These are phyloP conservation scores for Heterodera carotae DNA, from an alignment of 1,140 invertebrate species.

Conservation along the genomic window DNA sequence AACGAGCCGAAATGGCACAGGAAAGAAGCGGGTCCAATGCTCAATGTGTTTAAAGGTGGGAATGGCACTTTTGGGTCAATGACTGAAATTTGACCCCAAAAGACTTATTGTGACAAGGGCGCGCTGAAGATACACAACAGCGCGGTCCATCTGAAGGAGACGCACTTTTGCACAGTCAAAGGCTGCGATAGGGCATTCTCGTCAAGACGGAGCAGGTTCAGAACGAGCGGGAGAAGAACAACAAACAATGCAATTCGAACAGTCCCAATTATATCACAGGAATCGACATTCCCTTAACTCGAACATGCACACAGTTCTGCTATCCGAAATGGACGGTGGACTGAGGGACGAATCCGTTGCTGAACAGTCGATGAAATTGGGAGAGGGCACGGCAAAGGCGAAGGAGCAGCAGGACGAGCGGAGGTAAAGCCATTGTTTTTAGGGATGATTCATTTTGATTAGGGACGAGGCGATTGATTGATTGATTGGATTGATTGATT, in stretches of 20 bases:
- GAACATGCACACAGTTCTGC: conserved; percentile 40
- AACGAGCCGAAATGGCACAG: conserved; percentile 14
- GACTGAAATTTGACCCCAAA: conserved; percentile 78
- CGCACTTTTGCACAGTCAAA: conserved; percentile 92
- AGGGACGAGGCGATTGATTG: no score
- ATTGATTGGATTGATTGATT: no score
- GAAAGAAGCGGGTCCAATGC: conserved; percentile 30
- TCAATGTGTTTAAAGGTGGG: conserved; percentile 30
- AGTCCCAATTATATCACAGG: no score
- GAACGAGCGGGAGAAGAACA: not conserved
- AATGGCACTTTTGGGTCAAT: conserved; percentile 8
- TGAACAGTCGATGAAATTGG: not conserved
- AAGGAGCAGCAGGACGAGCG: conserved; percentile 8
- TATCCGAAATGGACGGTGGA: not conserved
- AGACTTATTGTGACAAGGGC: conserved; percentile 99
- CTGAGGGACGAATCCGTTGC: not conserved
- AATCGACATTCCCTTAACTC: conserved; percentile 47
- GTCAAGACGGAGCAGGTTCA: conserved; percentile 73
- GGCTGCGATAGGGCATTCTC: conserved; percentile 99
- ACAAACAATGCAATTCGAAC: not conserved
- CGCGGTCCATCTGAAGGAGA: conserved; percentile 84
- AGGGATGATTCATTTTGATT: not conserved
- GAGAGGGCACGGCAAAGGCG: not conserved
- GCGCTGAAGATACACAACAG: conserved; percentile 99
- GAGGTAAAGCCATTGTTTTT: conserved; percentile 6